These are phyloP conservation scores for Lasioglossum pauxillum DNA, from an alignment of 2,888 invertebrate genomes.

Conservation along the genomic window DNA sequence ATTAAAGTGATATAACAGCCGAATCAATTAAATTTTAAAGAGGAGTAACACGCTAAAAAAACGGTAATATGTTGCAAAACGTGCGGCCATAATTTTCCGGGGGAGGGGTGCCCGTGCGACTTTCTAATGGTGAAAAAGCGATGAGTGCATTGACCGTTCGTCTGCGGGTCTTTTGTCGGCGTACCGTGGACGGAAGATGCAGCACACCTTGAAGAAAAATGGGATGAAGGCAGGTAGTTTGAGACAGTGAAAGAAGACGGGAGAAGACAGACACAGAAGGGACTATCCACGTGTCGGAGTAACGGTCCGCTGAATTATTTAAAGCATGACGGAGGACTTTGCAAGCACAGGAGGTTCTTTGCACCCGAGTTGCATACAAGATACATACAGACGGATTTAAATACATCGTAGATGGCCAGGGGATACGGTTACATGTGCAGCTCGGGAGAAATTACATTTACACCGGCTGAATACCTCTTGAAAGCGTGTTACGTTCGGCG, in stretches of 20 bases:
- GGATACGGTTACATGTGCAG: slow-evolving; percentile 45
- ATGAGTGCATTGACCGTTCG: slow-evolving; percentile 51
- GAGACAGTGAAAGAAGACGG: slow-evolving; percentile 52
- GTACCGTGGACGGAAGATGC: slow-evolving; percentile 44
- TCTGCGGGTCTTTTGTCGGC: slow-evolving; percentile 43
- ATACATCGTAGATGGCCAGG: slow-evolving; percentile 39
- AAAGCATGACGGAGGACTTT: slow-evolving; percentile 57
- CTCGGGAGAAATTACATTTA: slow-evolving; percentile 31
- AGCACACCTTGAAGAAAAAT: slow-evolving; percentile 51
- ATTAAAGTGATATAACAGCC: too few relatives aligned
- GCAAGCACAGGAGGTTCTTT: slow-evolving; percentile 58
- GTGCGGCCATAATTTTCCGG: not conserved
- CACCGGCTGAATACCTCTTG: slow-evolving; percentile 4
- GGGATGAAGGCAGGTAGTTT: slow-evolving; percentile 46
- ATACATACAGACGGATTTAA: slow-evolving; percentile 46
- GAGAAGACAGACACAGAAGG: slow-evolving; percentile 56
- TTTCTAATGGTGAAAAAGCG: slow-evolving; percentile 42
- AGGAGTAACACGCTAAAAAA: not conserved
- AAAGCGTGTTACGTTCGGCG: not conserved
- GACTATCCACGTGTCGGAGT: slow-evolving; percentile 63
- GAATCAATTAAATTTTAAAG: not conserved
- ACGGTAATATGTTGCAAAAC: not conserved
- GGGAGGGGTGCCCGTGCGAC: not conserved
- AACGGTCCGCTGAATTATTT: slow-evolving; percentile 72
- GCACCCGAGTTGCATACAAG: slow-evolving; percentile 54